These are phyloP conservation scores for Dromiciops gliroides DNA, from an alignment of 2,113 vertebrate species.

Conservation along the genomic window DNA sequence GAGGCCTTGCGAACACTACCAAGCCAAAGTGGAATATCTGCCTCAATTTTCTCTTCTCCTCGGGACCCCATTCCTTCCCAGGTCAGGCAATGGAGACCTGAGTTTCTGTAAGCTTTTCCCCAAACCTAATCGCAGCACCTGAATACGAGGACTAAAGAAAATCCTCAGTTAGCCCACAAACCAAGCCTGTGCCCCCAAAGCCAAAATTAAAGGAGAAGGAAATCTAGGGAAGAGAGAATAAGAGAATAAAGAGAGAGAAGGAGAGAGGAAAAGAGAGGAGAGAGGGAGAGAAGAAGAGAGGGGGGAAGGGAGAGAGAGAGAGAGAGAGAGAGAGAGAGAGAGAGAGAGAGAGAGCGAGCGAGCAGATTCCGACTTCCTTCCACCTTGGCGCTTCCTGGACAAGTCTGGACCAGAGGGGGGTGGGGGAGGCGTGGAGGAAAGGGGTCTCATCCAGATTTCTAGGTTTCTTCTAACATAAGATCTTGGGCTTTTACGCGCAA, in stretches of 20 bases:
- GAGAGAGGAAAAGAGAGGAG: not conserved
- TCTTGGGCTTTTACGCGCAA: not conserved
- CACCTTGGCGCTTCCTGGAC: not conserved
- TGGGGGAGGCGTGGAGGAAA: too few species aligned
- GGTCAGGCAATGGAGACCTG: not conserved
- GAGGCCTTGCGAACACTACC: slow-evolving; percentile 91
- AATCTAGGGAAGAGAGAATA: not conserved
- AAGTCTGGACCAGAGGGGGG: not conserved
- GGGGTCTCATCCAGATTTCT: not conserved
- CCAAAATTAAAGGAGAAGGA: not conserved
- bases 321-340: not conserved
- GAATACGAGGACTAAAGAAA: not conserved
- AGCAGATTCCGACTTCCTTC: not conserved
- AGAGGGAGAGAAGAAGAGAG: not conserved
- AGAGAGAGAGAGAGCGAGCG: slow-evolving; percentile 22
- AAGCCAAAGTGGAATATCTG: not conserved
- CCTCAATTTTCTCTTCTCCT: not conserved
- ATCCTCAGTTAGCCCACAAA: not conserved
- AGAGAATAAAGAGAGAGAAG: not conserved
- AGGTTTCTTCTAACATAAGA: not conserved
- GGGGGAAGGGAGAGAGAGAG: not conserved
- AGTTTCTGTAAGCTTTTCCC: not conserved
- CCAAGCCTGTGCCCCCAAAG: not conserved
- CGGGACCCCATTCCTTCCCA: not conserved
- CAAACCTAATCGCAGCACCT: not conserved